Conservation (phyloP, 2,797 vertebrate genomes). For the Margarornis squamiger region DNA sequence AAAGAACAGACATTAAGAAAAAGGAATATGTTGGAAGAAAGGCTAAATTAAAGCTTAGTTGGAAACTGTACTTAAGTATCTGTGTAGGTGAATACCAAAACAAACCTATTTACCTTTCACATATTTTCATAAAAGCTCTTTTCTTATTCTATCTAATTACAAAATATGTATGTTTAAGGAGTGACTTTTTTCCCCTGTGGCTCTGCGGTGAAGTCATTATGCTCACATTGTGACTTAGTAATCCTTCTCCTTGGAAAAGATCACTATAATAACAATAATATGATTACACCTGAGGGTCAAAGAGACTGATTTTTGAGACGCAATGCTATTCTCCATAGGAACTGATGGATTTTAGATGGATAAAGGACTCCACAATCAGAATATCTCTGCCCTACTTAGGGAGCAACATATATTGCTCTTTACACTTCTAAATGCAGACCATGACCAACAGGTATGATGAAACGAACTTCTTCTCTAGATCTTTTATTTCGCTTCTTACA, state of each 20-base stretch:
- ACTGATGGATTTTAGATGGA: conserved; percentile 39
- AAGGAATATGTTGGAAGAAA: neutral
- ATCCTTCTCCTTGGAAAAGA: conserved; percentile 65
- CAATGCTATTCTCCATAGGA: conserved; percentile 40
- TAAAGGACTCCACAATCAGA: conserved; percentile 25
- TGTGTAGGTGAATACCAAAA: conserved; percentile 54
- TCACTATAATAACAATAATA: conserved; percentile 62
- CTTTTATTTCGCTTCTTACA: neutral
- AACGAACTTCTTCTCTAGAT: neutral
- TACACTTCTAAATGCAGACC: neutral
- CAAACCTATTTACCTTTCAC: conserved; percentile 62
- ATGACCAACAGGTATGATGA: neutral
- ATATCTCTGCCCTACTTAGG: conserved; percentile 17
- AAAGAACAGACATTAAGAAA: neutral
- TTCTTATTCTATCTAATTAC: conserved; percentile 45
- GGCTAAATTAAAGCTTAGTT: conserved; percentile 48
- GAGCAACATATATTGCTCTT: neutral
- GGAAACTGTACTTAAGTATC: conserved; percentile 31
- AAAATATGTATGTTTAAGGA: conserved; percentile 64
- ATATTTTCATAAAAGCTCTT: neutral
- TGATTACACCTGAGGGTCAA: conserved; percentile 64
- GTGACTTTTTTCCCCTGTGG: conserved; percentile 24
- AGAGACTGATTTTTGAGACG: conserved; percentile 54
- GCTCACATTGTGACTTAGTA: conserved; percentile 61
- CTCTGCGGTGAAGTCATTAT: conserved; percentile 48